Percentiles rank a stretch among this genome's conserved stretches.
Conservation (phyloP, 2,113 vertebrate species). For the Thunnus thynnus region DNA sequence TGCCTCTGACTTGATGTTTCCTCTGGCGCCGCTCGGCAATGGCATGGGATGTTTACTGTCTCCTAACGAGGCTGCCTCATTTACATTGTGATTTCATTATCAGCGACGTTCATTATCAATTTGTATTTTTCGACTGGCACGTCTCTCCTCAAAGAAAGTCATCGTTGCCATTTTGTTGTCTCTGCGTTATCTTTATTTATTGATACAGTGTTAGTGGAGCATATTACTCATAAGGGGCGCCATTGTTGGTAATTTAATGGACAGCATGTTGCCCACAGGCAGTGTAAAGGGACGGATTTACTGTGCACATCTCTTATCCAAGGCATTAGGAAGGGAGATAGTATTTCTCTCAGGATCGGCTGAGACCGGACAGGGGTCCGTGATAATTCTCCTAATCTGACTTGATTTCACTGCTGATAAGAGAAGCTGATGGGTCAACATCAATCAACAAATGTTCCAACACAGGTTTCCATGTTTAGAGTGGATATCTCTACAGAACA, state of each 20-base stretch:
- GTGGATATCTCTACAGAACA: conserved; percentile 32
- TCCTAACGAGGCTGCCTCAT: conserved; percentile 58
- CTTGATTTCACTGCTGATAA: conserved; percentile 57
- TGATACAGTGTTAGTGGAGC: conserved; percentile 29
- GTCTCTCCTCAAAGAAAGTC: conserved; percentile 36
- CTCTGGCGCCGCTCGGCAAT: conserved; percentile 36
- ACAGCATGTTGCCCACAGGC: conserved; percentile 44
- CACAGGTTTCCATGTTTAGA: conserved; percentile 24
- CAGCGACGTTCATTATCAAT: conserved; percentile 53
- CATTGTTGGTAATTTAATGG: conserved; percentile 61
- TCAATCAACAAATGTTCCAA: conserved; percentile 37
- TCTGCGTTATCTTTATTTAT: conserved; percentile 67
- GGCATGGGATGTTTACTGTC: conserved; percentile 37
- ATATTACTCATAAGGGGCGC: conserved; percentile 59
- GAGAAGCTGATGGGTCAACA: conserved; percentile 40
- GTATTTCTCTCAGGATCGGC: conserved; percentile 35
- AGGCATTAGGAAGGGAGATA: conserved; percentile 41
- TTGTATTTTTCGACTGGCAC: conserved; percentile 32
- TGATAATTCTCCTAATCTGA: conserved; percentile 68
- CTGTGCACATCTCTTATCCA: conserved; percentile 32
- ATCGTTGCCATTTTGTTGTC: conserved; percentile 42
- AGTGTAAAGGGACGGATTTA: conserved; percentile 57
- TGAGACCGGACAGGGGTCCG: conserved; percentile 38
- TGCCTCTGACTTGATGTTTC: conserved; percentile 49
- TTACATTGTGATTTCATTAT: conserved; percentile 67